Conservation (phyloP, 2,113 vertebrate species). For the Turnix velox region DNA sequence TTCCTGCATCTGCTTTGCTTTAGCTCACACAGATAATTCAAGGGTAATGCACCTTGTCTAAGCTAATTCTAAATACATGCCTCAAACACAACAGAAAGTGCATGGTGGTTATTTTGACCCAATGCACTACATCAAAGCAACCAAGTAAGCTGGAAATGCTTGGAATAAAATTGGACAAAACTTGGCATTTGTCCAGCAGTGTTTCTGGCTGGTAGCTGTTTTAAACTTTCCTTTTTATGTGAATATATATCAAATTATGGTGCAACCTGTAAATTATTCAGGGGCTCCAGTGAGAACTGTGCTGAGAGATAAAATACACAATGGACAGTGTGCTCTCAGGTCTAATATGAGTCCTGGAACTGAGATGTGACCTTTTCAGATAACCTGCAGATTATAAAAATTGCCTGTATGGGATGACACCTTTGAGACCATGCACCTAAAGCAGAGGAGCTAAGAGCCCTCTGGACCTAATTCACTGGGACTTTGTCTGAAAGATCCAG, state of each 20-base stretch:
- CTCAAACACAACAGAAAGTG: slow-evolving; percentile 35
- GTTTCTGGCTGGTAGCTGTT: slow-evolving; percentile 34
- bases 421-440: neutral
- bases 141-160: slow-evolving; percentile 17
- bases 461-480: neutral
- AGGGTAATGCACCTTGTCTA: slow-evolving; percentile 68
- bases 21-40: slow-evolving; percentile 63
- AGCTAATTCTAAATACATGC: slow-evolving; percentile 57
- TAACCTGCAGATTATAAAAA: neutral
- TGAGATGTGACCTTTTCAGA: neutral
- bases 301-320: neutral
- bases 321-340: neutral
- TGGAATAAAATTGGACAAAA: slow-evolving; percentile 59
- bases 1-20: slow-evolving; percentile 65
- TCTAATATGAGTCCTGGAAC: neutral
- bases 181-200: slow-evolving; percentile 65
- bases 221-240: neutral
- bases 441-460: neutral
- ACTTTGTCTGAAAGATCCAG: neutral
- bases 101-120: slow-evolving; percentile 55
- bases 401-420: neutral
- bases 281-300: neutral
- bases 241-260: neutral
- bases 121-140: slow-evolving; percentile 45
- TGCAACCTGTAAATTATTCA: neutral